Conservation (phyloP, 2,888 invertebrate genomes). For the Lordiphosa andalusiaca region DNA sequence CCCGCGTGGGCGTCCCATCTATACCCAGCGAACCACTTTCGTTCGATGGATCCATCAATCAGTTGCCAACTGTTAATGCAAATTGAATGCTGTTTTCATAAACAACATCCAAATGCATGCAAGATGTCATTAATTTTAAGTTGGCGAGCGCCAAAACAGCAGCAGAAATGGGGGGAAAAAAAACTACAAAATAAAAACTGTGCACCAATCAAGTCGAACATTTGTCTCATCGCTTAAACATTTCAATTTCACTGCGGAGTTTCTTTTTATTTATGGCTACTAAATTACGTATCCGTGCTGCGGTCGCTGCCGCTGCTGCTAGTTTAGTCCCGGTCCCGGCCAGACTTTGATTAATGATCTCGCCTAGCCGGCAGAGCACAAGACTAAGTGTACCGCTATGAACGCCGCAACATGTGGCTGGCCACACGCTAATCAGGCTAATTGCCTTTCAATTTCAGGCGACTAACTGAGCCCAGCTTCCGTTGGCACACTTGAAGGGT, state of each 20-base stretch:
- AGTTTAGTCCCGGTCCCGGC: slow-evolving; percentile 35
- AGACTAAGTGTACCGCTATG: slow-evolving; percentile 61
- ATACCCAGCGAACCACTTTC: slow-evolving; percentile 27
- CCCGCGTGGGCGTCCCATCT: slow-evolving; percentile 20
- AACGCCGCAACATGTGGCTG: slow-evolving; percentile 54
- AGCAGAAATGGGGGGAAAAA: slow-evolving; percentile 15
- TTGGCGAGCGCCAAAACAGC: slow-evolving; percentile 46
- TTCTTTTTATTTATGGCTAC: slow-evolving; percentile 71
- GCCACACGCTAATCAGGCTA: slow-evolving; percentile 68
- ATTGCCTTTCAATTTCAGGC: slow-evolving; percentile 70
- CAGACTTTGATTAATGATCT: slow-evolving; percentile 66
- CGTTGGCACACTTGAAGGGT: slow-evolving; percentile 20
- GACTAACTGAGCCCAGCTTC: slow-evolving; percentile 38
- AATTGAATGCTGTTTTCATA: slow-evolving; percentile 70
- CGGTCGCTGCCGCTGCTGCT: not conserved
- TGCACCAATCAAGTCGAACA: slow-evolving; percentile 66
- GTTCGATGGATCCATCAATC: slow-evolving; percentile 48
- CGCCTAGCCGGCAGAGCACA: slow-evolving; percentile 31
- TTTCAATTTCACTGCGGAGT: slow-evolving; percentile 69
- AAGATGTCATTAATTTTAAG: slow-evolving; percentile 65
- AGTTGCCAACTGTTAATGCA: slow-evolving; percentile 58
- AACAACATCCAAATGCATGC: slow-evolving; percentile 68
- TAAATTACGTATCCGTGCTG: slow-evolving; percentile 69
- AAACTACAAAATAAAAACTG: slow-evolving; percentile 27
- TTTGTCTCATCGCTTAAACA: slow-evolving; percentile 74